Evolutionary conservation across 1,140 invertebrate species (phyloP), one percentile per base, ranked within the genome.

Genomic region (Sycophila sp.): DNA sequence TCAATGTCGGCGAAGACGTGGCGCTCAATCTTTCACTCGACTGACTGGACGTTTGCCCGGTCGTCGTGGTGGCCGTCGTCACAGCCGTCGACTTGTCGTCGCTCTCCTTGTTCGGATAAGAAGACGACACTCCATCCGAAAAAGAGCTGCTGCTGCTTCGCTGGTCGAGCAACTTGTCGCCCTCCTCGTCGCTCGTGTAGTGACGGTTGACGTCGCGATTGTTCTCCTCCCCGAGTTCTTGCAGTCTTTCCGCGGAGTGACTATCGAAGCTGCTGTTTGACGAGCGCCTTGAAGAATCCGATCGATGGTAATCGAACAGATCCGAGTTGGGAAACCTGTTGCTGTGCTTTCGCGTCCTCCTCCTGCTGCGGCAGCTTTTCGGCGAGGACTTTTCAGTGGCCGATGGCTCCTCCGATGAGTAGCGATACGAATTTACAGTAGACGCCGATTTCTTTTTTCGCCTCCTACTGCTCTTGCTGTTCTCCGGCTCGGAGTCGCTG

Each of bases 1-100:
- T 64, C 7, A 72, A 72, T 38, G 51, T 47, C 42, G 73, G 59
- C 56, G 67, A 55, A 4, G 71, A 58, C 66, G 30, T 67, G 53
- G 69, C 19, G 66, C 66, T 69, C 8, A 49, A 65, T 51, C 30
- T 66, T 1, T 67, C 62, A 10, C 49, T 64, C 1, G 72, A 77
- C 45, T 47, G 71, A 62, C 47, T 73, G 28, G 40, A 69, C 24
- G 60, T 71, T 59, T 66, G 71, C 3, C 32, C 22, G 2, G 26
- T 47, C 19, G 30, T 26, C 32, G 53, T 58, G n/a, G 40, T 22
- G 17, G 4, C 22, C n/a, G 38, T 40, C 38, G 38, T 10, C 8
- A n/a, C 2, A 3, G 38, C 11, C 5, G 42, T 22, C 8, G 40
- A 68, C 30, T 59, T 68, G 0, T 10, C 22, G 11, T 19, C 49